Evolutionary conservation across 2,113 vertebrate species (phyloP).

Genomic region (Anoura caudifer): DNA sequence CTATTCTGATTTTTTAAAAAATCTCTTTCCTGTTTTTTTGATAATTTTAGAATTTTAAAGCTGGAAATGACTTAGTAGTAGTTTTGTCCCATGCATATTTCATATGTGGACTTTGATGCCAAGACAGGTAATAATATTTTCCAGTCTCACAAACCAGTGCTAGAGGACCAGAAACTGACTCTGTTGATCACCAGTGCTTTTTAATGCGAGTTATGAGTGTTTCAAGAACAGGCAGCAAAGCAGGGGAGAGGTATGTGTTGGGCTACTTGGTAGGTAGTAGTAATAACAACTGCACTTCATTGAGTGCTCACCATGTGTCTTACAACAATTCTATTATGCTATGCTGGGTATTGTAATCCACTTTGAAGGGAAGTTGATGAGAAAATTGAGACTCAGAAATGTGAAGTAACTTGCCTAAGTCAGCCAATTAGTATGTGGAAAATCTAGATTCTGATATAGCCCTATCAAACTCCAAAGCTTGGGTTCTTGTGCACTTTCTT

Average conservation of each 20-base stretch:
- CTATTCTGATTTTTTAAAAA: neutral
- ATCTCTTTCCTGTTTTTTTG: neutral
- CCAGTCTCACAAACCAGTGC: neutral
- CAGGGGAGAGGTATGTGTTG: neutral
- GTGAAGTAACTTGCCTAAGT: slow-evolving; percentile 6
- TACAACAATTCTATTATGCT: neutral
- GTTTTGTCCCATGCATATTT: neutral
- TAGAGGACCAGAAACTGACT: neutral
- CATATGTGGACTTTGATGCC: neutral
- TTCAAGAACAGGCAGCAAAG: neutral
- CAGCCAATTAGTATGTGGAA: neutral
- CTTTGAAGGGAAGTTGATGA: neutral
- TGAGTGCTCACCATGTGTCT: neutral
- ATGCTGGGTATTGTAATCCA: neutral
- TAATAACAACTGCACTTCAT: neutral
- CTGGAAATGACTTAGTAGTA: neutral
- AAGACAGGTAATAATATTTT: neutral
- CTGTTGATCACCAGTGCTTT: neutral
- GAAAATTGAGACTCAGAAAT: neutral
- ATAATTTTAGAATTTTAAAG: neutral
- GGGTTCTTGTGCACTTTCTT: neutral
- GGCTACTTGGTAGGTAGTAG: neutral
- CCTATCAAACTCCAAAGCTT: neutral
- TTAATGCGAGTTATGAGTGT: neutral
- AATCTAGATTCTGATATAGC: neutral